Conservation (phyloP, 2,113 vertebrate species). For the Malurus alboscapulatus region DNA sequence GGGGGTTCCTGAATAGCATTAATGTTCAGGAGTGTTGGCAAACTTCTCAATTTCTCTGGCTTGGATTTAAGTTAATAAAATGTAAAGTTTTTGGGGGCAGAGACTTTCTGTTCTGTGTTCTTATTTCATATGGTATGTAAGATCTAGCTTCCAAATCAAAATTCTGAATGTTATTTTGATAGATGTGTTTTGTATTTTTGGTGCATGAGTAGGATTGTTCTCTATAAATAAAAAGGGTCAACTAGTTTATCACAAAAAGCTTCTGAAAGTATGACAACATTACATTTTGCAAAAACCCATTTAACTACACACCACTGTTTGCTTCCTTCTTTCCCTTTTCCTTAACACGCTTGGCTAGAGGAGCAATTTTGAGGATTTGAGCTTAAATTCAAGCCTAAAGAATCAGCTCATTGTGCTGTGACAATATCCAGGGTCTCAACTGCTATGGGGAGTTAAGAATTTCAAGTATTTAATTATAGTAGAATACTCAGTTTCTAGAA, state of each 20-base stretch:
- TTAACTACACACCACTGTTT: background rate
- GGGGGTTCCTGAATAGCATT: background rate
- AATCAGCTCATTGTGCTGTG: background rate
- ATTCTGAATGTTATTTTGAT: background rate
- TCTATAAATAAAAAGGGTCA: background rate
- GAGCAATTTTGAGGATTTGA: background rate
- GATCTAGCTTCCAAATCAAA: background rate
- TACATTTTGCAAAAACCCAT: background rate
- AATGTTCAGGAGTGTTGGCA: accelerated
- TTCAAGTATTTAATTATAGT: background rate
- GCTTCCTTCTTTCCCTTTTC: background rate
- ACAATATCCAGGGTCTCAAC: background rate
- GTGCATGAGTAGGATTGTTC: background rate
- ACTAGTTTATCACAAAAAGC: background rate
- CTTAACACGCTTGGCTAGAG: background rate
- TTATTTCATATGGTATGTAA: background rate
- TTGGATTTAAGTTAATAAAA: background rate
- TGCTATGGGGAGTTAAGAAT: background rate
- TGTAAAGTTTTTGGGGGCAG: accelerated
- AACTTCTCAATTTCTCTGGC: background rate
- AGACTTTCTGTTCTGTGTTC: background rate
- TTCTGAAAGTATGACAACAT: background rate
- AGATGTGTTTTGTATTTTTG: background rate
- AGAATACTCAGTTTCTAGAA: background rate
- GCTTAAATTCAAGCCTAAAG: background rate